A percentile compares a stretch with the other conserved stretches of the same genome.
phyloP scores from a whole-genome alignment of 2,888 invertebrate species.

The Pherbina coryleti region DNA sequence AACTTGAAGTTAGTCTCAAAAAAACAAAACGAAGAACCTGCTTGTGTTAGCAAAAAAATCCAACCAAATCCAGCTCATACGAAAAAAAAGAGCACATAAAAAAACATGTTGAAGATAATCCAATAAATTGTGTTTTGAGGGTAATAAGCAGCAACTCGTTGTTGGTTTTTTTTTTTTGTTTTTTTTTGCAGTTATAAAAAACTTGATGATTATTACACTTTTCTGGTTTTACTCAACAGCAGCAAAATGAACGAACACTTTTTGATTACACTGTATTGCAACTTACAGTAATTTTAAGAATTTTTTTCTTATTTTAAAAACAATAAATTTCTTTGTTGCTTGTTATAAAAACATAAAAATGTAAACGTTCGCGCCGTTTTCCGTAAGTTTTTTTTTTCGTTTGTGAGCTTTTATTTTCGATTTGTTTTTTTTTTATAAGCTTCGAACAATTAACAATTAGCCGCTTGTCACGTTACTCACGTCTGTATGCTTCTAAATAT shows the following conservation, averaged over 20 bases:
- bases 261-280: background rate
- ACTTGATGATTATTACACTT: background rate
- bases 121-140: slow-evolving; percentile 23
- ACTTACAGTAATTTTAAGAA: slow-evolving; percentile 5
- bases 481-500: slow-evolving; percentile 58
- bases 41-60: background rate
- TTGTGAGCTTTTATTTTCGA: background rate
- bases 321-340: background rate
- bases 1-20: background rate
- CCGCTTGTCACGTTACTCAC: slow-evolving; percentile 41
- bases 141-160: background rate
- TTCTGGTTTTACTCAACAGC: background rate
- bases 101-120: slow-evolving; percentile 6
- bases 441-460: background rate
- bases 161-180: background rate
- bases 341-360: background rate
- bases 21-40: too few species aligned
- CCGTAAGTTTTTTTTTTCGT: background rate
- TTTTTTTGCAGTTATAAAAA: background rate
- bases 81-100: background rate
- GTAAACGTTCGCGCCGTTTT: background rate
- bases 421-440: background rate
- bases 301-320: background rate
- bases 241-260: slow-evolving; percentile 31
- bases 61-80: background rate